phyloP scores from a whole-genome alignment of 2,888 invertebrate genomes.

The Sarcophaga variegata region DNA sequence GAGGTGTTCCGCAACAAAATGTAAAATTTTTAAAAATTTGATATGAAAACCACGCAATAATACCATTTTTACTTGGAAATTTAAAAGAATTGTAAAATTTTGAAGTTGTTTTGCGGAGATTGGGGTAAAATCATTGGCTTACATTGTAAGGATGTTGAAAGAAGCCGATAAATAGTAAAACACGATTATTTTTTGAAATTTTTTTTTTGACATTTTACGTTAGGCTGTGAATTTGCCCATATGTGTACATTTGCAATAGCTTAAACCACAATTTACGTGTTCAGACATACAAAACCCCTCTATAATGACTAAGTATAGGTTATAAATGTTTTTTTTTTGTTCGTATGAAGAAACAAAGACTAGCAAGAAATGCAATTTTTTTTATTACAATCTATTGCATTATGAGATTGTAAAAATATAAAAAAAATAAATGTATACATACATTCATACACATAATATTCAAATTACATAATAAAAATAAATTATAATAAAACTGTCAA shows the following conservation, averaged over 20 bases:
- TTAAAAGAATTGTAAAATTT: too few species aligned
- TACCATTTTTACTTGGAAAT: too few species aligned
- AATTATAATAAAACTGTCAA: slow-evolving; percentile 65
- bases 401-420: background rate
- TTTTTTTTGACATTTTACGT: too few species aligned
- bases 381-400: slow-evolving; percentile 6
- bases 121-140: too few species aligned
- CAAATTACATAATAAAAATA: slow-evolving; percentile 58
- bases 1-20: too few species aligned
- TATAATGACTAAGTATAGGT: slow-evolving; percentile 3
- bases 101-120: too few species aligned
- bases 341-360: slow-evolving; percentile 9
- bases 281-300: background rate
- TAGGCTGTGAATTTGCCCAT: too few species aligned
- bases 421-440: background rate
- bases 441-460: slow-evolving; percentile 29
- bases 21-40: too few species aligned
- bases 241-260: slow-evolving; percentile 5
- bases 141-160: too few species aligned
- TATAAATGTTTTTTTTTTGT: slow-evolving; percentile 1
- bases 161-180: too few species aligned
- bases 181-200: too few species aligned
- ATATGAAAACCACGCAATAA: too few species aligned
- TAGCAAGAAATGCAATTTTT: slow-evolving; percentile 48
- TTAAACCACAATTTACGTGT: slow-evolving; percentile 4